Evolutionary conservation across 2,113 vertebrate species (phyloP), one percentile per base, ranked within the genome.

Genomic region (Clupea harengus): DNA sequence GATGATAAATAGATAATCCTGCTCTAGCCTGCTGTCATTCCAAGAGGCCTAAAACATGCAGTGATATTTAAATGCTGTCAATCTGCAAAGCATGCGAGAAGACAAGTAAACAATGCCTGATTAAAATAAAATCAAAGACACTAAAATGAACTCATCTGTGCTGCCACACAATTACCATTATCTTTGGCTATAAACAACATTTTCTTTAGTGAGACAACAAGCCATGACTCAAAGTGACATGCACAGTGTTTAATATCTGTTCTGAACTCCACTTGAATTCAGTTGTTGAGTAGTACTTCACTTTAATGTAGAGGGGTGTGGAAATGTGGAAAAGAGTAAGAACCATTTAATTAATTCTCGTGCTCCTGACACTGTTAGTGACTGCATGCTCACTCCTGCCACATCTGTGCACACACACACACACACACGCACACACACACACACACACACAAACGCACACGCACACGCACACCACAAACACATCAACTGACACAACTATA

Each of bases 371-470:
- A 87, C 25, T 39, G 39, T 39, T 39, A 39, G 39, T 39, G 39
- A 39, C 39, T 39, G 39, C 39, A 39, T 39, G 39, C 39, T 39
- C 39, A 39, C 39, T 39, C 39, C 39, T 39, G 39, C 39, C 39
- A 39, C 39, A 39, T 39, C 39, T 39, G 39, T 45, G 45, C 20
- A 82, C 45, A 82, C 9, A 47, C 25, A 82, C 85, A 90, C 88
- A 91, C n/a, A 67, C n/a, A 13, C 54, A 32, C 57, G 50, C 57
- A 82, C 52, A 3, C 22, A 44, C 81, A 82, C 22, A 72, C 20
- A 75, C 83, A 54, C 52, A 54, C 52, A 54, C 52, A 54, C 52
- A 54, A 13, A 54, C 15, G 18, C 52, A 54, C 52, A 54, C 52
- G 18, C 52, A 54, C 52, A 54, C 15, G 18, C 52, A 57, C 52